These are phyloP conservation scores for Balanococcus diminutus DNA, from an alignment of 2,888 invertebrate genomes.

Conservation along the genomic window DNA sequence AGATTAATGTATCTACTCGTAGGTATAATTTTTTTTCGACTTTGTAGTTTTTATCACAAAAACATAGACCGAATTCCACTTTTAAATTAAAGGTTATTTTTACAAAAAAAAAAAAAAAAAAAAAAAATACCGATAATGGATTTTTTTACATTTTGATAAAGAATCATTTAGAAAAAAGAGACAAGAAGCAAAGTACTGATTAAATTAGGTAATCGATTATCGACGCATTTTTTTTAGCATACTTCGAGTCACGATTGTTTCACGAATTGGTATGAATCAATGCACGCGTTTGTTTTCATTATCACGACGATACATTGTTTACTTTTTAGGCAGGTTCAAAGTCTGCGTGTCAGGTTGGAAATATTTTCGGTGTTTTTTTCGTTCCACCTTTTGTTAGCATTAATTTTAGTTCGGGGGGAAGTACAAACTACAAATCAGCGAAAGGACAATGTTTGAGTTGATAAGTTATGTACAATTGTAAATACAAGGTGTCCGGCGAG, in stretches of 20 bases:
- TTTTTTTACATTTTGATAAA: not conserved
- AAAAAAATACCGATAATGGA: not conserved
- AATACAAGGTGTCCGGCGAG: too few relatives aligned
- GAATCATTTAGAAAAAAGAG: not conserved
- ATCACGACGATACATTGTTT: conserved; percentile 10
- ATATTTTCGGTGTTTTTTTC: not conserved
- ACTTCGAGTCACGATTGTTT: not conserved
- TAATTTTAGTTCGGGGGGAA: not conserved
- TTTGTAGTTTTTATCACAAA: not conserved
- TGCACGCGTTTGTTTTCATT: not conserved
- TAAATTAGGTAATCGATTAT: not conserved
- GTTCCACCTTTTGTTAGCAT: not conserved
- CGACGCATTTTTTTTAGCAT: not conserved
- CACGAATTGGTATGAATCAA: conserved; percentile 13
- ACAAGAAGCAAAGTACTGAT: not conserved
- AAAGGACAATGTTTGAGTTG: too few relatives aligned
- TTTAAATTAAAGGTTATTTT: not conserved
- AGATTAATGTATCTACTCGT: not conserved
- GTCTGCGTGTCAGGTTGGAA: not conserved
- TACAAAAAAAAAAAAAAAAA: too few relatives aligned
- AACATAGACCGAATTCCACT: not conserved
- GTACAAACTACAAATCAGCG: too few relatives aligned
- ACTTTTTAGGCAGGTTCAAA: conserved; percentile 13
- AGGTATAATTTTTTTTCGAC: not conserved
- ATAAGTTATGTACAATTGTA: too few relatives aligned